Percentiles rank a stretch among this genome's conserved stretches.
phyloP scores from a whole-genome alignment of 2,888 invertebrate genomes.

The Empis livida region DNA sequence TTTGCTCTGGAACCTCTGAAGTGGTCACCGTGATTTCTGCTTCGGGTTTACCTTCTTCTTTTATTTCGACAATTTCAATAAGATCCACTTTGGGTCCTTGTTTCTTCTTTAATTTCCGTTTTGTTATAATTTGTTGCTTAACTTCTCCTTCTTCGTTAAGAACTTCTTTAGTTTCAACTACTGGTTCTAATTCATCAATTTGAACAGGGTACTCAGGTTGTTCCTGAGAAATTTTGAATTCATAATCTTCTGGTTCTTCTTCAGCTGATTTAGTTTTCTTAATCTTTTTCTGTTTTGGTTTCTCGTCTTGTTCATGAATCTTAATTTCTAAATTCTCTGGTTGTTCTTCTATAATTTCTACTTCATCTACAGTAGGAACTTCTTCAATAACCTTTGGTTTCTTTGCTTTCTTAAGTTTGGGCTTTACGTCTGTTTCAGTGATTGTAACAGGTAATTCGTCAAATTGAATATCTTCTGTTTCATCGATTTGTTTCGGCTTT shows the following conservation, averaged over 20 bases:
- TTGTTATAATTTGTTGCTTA: constrained; percentile 25
- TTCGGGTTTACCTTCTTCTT: constrained; percentile 17
- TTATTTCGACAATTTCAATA: constrained; percentile 29
- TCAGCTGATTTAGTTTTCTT: constrained; percentile 14
- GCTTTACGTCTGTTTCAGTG: constrained; percentile 17
- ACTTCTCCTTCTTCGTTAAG: constrained; percentile 20
- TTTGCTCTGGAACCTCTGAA: constrained; percentile 16
- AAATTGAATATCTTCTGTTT: constrained; percentile 15
- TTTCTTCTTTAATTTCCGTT: constrained; percentile 29
- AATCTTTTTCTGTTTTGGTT: constrained; percentile 11
- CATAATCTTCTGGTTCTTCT: neutral
- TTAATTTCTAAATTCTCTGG: constrained; percentile 7
- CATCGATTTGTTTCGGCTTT: constrained; percentile 11
- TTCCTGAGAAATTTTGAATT: constrained; percentile 3
- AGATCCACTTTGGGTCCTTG: constrained; percentile 33
- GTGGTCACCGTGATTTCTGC: constrained; percentile 32
- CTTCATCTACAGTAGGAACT: neutral
- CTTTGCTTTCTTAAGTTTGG: constrained; percentile 11
- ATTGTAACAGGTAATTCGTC: constrained; percentile 22
- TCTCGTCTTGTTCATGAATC: constrained; percentile 4
- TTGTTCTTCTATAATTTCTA: constrained; percentile 15
- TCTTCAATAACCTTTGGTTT: neutral
- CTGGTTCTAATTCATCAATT: constrained; percentile 21
- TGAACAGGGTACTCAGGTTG: constrained; percentile 15
- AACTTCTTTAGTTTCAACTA: constrained; percentile 18